phyloP scores from a whole-genome alignment of 2,113 vertebrate genomes.

The Apistogramma diplotaenia region DNA sequence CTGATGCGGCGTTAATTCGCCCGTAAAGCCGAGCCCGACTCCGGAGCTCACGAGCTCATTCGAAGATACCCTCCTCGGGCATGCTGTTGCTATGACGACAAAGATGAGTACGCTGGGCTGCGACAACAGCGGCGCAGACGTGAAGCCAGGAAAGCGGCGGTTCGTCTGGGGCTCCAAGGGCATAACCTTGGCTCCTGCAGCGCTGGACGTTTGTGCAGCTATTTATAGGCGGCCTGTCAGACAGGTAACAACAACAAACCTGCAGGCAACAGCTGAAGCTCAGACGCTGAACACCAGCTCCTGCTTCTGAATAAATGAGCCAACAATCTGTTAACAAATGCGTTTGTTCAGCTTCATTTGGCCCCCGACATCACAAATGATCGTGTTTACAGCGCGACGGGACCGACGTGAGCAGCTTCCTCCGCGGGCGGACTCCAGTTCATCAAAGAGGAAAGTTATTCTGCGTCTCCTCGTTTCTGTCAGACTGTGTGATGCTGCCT shows the following conservation, averaged over 20 bases:
- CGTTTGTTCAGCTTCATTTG: background rate
- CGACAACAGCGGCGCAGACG: background rate
- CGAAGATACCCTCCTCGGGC: background rate
- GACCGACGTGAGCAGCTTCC: background rate
- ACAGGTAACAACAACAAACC: background rate
- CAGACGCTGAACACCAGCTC: rapidly evolving
- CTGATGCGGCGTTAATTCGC: background rate
- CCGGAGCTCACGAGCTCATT: background rate
- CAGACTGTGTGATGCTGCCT: background rate
- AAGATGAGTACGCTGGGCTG: background rate
- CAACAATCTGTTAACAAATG: background rate
- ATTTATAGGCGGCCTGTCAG: background rate
- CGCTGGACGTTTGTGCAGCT: background rate
- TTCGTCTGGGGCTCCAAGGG: slow-evolving; percentile 14
- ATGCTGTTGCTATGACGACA: slow-evolving; percentile 43
- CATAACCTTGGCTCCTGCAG: slow-evolving; percentile 8
- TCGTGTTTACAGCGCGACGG: background rate
- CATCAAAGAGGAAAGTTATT: background rate
- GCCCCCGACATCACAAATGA: rapidly evolving
- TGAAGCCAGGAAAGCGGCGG: background rate
- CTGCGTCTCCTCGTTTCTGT: background rate
- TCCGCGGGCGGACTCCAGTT: too few species aligned
- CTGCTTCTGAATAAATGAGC: background rate
- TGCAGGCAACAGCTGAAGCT: too few species aligned
- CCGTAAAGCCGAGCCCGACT: background rate